Base-by-base conservation (phyloP, 2,113 vertebrate genomes). In the Pandion haliaetus region DNA sequence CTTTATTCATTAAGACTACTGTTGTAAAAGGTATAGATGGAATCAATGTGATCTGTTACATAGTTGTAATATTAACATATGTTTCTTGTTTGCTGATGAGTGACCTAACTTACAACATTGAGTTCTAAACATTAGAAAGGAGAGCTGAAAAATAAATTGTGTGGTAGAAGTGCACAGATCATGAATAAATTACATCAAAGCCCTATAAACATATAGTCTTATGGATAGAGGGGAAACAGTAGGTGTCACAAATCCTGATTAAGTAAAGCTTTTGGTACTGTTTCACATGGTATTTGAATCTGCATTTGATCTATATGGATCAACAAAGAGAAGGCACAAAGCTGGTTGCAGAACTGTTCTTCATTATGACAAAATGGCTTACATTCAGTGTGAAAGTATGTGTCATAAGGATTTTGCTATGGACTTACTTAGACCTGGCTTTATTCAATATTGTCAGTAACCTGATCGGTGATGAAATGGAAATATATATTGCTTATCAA, bases 361-460 rank as follows among this genome's bases (percentile, higher is more conserved):
- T 57, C 44, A 10, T 55, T 20, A 18, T 55, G 25, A 65, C 12
- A 50, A 44, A 40, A 14, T 36, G 10, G 4, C 10, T 65, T 72
- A 17, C 0, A 0, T 62, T 83, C 1, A 1, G 21, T 40, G 6
- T 59, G 16, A 9, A 73, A 82, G 1, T 29, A 7, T 73, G 31
- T 55, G 29, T 74, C 20, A 16, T 17, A 42, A 25, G 28, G 29
- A 15, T 42, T 62, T 76, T 62, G 40, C 13, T 74, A 2, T 34
- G 26, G 5, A n/a, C n/a, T n/a, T n/a, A n/a, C n/a, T 67, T 42
- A 62, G 40, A 38, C 38, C 10, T 62, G 25, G 4, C 8, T 85
- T 88, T 66, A 38, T 61, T 74, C 29, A n/a, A 6, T 70, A 31
- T 38, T 65, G 15, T 61, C 28, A 36, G 26, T 70, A 42, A 66